phyloP scores from a whole-genome alignment of 1,140 invertebrate genomes.

The Pachypsylla venusta region DNA sequence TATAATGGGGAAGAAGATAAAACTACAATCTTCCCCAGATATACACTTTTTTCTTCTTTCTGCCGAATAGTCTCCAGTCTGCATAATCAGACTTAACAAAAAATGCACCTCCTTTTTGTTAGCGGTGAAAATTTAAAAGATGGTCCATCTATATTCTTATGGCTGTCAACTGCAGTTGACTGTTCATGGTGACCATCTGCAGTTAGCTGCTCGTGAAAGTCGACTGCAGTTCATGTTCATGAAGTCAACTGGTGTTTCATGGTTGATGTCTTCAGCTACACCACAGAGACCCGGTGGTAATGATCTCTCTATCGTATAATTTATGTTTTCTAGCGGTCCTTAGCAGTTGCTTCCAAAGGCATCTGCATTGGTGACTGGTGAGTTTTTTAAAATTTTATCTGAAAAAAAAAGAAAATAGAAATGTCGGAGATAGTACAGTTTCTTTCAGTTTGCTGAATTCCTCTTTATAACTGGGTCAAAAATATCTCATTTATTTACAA shows the following conservation, averaged over 20 bases:
- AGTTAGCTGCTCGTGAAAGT: neutral
- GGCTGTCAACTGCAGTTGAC: neutral
- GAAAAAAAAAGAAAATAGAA: no score
- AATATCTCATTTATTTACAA: no score
- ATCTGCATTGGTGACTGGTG: no score
- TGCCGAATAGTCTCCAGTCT: neutral
- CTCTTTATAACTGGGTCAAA: no score
- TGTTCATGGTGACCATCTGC: neutral
- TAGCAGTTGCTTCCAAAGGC: no score
- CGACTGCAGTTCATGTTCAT: neutral
- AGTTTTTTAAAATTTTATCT: no score
- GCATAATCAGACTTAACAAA: no score
- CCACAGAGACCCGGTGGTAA: neutral
- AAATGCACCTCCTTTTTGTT: neutral
- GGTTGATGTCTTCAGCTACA: neutral
- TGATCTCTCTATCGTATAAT: neutral
- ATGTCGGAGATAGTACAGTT: no score
- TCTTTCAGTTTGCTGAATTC: no score
- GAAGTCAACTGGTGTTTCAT: neutral
- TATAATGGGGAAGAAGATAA: neutral
- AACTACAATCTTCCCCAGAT: neutral
- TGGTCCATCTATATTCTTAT: no score
- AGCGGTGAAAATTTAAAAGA: neutral
- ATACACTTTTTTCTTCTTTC: neutral
- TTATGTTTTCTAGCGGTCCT: no score